phyloP scores from a whole-genome alignment of 2,888 invertebrate genomes.

The Andrena camellia region DNA sequence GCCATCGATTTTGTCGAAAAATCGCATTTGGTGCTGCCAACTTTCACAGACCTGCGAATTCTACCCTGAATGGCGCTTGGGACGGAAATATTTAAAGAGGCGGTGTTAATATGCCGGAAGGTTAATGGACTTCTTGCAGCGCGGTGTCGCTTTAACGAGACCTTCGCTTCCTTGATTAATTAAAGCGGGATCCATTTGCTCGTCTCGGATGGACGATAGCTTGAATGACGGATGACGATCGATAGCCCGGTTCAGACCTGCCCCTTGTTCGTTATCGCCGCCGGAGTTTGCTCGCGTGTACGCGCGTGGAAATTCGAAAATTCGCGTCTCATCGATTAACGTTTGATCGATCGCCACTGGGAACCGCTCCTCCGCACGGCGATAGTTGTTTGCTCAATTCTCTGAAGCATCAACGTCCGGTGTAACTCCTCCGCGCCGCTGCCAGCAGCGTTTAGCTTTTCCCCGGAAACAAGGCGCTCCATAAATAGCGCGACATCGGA shows the following conservation, averaged over 20 bases:
- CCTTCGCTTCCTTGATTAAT: constrained; percentile 40
- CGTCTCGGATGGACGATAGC: constrained; percentile 24
- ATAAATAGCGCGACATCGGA: constrained; percentile 12
- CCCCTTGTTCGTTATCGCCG: constrained; percentile 11
- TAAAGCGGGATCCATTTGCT: constrained; percentile 27
- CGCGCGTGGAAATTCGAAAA: constrained; percentile 39
- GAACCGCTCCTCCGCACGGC: not conserved
- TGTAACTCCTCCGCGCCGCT: constrained; percentile 2
- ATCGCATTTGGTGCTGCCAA: no score
- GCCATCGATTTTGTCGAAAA: no score
- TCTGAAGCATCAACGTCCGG: constrained; percentile 3
- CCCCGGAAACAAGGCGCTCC: constrained; percentile 8
- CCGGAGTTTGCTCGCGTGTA: constrained; percentile 10
- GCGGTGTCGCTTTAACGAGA: constrained; percentile 17
- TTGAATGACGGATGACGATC: constrained; percentile 52
- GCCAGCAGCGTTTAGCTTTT: not conserved
- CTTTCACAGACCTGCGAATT: not conserved
- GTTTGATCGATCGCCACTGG: constrained; percentile 34
- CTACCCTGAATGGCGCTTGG: not conserved
- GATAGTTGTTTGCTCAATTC: constrained; percentile 26
- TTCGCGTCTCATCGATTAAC: constrained; percentile 40
- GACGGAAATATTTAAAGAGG: constrained; percentile 16
- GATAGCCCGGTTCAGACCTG: constrained; percentile 19
- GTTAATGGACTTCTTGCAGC: constrained; percentile 17
- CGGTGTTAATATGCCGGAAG: not conserved